phyloP scores from a whole-genome alignment of 2,888 invertebrate genomes.

The Marronus borbonicus region DNA sequence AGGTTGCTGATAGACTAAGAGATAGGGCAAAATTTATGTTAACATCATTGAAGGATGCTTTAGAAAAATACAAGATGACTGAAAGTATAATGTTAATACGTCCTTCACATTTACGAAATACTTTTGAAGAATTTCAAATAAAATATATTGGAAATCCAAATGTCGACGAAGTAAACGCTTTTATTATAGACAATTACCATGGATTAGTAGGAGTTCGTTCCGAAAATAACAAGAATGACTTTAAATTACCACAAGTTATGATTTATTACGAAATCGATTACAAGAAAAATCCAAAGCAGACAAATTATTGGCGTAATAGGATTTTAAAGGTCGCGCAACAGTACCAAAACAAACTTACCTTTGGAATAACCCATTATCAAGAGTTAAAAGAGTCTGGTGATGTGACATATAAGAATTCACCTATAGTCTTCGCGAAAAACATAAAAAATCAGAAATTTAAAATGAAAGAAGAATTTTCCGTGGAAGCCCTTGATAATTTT shows the following conservation, averaged over 20 bases:
- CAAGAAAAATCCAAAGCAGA: constrained; percentile 92
- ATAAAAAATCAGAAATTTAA: constrained; percentile 87
- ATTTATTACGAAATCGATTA: constrained; percentile 95
- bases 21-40: constrained; percentile 90
- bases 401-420: constrained; percentile 87
- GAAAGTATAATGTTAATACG: constrained; percentile 87
- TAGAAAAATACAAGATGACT: constrained; percentile 81
- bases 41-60: constrained; percentile 76
- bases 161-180: constrained; percentile 80
- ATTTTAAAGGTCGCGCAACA: constrained; percentile 74
- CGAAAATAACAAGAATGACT: constrained; percentile 84
- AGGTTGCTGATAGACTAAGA: constrained; percentile 87
- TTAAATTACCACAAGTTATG: constrained; percentile 87
- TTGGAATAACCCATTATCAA: constrained; percentile 91
- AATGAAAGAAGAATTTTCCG: constrained; percentile 89
- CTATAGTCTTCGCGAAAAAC: constrained; percentile 85
- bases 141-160: constrained; percentile 81
- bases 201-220: constrained; percentile 91
- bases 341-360: constrained; percentile 77
- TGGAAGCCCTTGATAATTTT: constrained; percentile 87
- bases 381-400: constrained; percentile 93
- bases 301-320: constrained; percentile 97
- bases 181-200: constrained; percentile 84
- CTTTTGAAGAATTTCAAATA: constrained; percentile 85
- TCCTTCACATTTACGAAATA: constrained; percentile 88